These are phyloP conservation scores for Apotomis betuletana DNA, from an alignment of 2,888 invertebrate species.

Conservation along the genomic window DNA sequence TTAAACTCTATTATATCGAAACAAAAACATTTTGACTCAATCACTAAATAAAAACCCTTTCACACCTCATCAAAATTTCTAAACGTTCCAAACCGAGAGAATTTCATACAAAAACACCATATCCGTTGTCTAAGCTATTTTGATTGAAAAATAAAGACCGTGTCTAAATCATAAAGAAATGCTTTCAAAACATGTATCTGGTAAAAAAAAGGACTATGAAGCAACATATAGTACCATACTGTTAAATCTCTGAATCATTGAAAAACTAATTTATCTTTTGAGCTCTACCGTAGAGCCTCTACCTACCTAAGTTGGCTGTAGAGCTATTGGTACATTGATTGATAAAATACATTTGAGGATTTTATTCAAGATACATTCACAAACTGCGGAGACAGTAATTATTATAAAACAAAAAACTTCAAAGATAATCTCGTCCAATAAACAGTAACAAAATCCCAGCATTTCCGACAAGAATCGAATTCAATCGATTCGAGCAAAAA, in stretches of 20 bases:
- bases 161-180: slow-evolving; percentile 65
- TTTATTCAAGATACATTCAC: no score
- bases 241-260: no score
- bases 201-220: slow-evolving; percentile 11
- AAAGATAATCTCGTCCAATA: slow-evolving; percentile 44
- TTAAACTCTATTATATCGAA: slow-evolving; percentile 47
- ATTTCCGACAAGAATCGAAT: slow-evolving; percentile 55
- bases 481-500: slow-evolving; percentile 61
- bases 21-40: slow-evolving; percentile 71
- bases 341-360: no score
- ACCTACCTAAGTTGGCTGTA: no score
- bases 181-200: slow-evolving; percentile 31
- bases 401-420: not conserved
- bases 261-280: no score
- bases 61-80: slow-evolving; percentile 77
- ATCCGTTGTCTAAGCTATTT: slow-evolving; percentile 76
- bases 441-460: slow-evolving; percentile 51
- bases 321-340: no score
- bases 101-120: slow-evolving; percentile 62
- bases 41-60: slow-evolving; percentile 72
- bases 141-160: slow-evolving; percentile 82
- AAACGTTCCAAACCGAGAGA: slow-evolving; percentile 60
- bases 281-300: no score
- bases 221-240: not conserved
- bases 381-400: not conserved